Conservation (phyloP, 2,888 invertebrate genomes). For the Pseudolycoriella hygida region DNA sequence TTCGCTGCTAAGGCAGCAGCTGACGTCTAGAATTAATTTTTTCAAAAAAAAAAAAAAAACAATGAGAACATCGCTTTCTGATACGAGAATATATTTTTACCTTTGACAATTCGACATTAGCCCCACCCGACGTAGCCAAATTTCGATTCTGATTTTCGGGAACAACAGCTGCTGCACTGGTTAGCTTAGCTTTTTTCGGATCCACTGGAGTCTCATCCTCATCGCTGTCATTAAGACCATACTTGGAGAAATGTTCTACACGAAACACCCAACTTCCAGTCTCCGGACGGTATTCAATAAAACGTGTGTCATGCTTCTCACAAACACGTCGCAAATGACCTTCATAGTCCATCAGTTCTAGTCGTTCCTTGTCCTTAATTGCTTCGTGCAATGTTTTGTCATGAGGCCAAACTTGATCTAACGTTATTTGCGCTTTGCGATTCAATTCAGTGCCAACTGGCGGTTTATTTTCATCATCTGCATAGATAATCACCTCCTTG, state of each 20-base stretch:
- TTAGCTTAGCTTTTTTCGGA: slow-evolving; percentile 25
- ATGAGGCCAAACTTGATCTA: slow-evolving; percentile 88
- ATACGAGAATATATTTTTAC: too few species aligned
- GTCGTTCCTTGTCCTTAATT: slow-evolving; percentile 61
- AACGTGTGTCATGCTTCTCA: slow-evolving; percentile 72
- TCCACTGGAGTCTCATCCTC: slow-evolving; percentile 43
- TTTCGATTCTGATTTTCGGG: too few species aligned
- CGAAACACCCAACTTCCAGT: slow-evolving; percentile 97
- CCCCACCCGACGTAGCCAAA: too few species aligned
- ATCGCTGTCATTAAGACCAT: slow-evolving; percentile 75
- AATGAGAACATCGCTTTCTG: too few species aligned
- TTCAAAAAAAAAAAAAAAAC: too few species aligned
- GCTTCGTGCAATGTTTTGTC: slow-evolving; percentile 65
- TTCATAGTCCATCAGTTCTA: slow-evolving; percentile 69
- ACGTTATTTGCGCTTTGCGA: slow-evolving; percentile 73
- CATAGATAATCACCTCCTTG: slow-evolving; percentile 91
- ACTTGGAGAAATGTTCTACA: slow-evolving; percentile 88
- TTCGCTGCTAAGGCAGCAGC: too few species aligned
- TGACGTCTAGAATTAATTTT: too few species aligned
- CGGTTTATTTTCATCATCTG: slow-evolving; percentile 77
- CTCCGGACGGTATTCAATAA: slow-evolving; percentile 86
- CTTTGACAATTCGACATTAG: too few species aligned
- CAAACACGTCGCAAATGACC: slow-evolving; percentile 69
- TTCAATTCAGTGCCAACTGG: slow-evolving; percentile 76
- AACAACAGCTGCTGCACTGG: background rate